Evolutionary conservation across 2,113 vertebrate genomes (phyloP).

Genomic region (Poeciliopsis retropinna): DNA sequence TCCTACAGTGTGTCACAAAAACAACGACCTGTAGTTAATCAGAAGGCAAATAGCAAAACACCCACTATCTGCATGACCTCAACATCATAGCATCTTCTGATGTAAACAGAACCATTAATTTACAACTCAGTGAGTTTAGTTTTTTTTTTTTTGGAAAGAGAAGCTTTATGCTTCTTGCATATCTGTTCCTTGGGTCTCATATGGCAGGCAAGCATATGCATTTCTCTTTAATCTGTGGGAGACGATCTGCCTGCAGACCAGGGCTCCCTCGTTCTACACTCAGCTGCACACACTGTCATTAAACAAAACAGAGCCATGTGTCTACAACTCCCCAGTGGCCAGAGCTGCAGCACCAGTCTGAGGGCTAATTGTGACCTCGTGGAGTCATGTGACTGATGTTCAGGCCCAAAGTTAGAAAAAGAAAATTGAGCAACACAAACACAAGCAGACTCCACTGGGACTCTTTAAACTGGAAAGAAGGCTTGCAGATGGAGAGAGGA

Average conservation of each 20-base stretch:
- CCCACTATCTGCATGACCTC: conserved; percentile 7
- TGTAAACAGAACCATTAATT: conserved; percentile 17
- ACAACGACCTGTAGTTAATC: conserved; percentile 29
- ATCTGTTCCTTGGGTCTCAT: conserved; percentile 32
- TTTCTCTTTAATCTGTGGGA: conserved; percentile 67
- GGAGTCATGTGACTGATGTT: conserved; percentile 60
- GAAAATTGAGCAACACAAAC: conserved; percentile 51
- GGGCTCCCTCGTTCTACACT: conserved; percentile 42
- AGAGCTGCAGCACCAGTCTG: conserved; percentile 45
- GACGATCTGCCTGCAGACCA: conserved; percentile 53
- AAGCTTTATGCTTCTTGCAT: conserved; percentile 30
- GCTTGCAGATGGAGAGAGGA: conserved; percentile 41
- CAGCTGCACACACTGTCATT: conserved; percentile 66
- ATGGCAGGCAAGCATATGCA: conserved; percentile 49
- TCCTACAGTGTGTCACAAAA: conserved; percentile 55
- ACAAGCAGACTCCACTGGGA: conserved; percentile 44
- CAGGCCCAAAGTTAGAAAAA: conserved; percentile 44
- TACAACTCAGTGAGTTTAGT: neutral
- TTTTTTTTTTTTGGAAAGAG: conserved; percentile 6
- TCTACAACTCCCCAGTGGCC: conserved; percentile 51
- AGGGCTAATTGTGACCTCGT: conserved; percentile 73
- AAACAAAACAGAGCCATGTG: conserved; percentile 75
- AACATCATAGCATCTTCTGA: neutral
- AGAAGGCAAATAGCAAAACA: conserved; percentile 26
- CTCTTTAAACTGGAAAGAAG: conserved; percentile 44